Base-by-base conservation (phyloP, 2,888 invertebrate species). In the Patella ulyssiponensis region DNA sequence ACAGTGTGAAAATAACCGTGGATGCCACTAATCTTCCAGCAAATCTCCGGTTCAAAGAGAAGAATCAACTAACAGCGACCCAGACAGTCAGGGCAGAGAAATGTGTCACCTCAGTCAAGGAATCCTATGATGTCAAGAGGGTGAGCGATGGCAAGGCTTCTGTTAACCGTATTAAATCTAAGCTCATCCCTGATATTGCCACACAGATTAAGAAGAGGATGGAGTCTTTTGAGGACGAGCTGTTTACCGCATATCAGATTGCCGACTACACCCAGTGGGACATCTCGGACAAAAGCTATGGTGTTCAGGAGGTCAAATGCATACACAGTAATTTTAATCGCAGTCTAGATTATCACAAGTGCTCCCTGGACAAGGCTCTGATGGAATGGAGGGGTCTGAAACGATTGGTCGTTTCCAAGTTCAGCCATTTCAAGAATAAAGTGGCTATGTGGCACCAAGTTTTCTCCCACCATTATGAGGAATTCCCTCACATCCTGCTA, bases 401-500 rank as follows among this genome's bases (percentile, higher is more conserved):
- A 20, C 9, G 23, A 53, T 12, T 73, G 15, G 53, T 52, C 14
- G 4, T 11, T 17, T 7, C 11, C 53, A 44, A 73, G 52, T 51
- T 51, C 23, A 7, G 17, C 3, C 52, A 53, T 9, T 52, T 73
- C 23, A 73, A 33, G 7, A 73, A 23, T 20, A 11, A 7, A 73
- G 52, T 73, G 12, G 9, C 52, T 5, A 17, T 73, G 15, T 73
- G 73, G 52, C 14, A 73, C 15, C 15, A 73, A 52, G 15, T 73
- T 11, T 73, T 51, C 17, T 20, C 52, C 12, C n/a, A 73, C 51
- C 20, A 17, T 23, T 52, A 73, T 3, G 23, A 17, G 20, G 17
- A 73, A 23, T 51, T n/a, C 12, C 73, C 73, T 15, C 73, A 44
- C 53, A 52, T 73, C 17, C 53, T 73, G 4, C 23, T 73, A 1